phyloP scores from a whole-genome alignment of 2,797 vertebrate genomes.

The Bryconaethiops microstoma region DNA sequence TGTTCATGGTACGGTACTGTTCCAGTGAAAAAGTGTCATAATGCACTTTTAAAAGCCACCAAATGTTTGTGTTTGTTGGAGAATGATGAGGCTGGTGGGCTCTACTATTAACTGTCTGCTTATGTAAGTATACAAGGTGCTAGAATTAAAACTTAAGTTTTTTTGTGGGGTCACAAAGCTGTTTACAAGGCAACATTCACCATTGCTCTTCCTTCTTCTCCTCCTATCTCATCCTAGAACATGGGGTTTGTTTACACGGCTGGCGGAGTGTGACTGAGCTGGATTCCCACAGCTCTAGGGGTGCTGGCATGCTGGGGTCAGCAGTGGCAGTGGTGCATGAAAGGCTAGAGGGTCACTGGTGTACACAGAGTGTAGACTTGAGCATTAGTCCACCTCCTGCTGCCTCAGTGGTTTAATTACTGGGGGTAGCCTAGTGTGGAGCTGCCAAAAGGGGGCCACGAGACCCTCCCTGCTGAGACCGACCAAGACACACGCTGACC shows the following conservation, averaged over 20 bases:
- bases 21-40: no score
- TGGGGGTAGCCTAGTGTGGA: slow-evolving; percentile 73
- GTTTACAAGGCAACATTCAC: slow-evolving; percentile 37
- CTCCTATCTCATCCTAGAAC: slow-evolving; percentile 58
- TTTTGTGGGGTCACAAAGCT: slow-evolving; percentile 38
- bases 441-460: slow-evolving; percentile 56
- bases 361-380: slow-evolving; percentile 67
- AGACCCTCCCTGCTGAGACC: slow-evolving; percentile 34
- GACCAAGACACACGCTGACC: slow-evolving; percentile 28
- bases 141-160: no score
- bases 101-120: neutral
- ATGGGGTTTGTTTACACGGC: slow-evolving; percentile 76
- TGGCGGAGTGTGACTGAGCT: slow-evolving; percentile 79
- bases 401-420: slow-evolving; percentile 80
- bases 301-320: slow-evolving; percentile 48
- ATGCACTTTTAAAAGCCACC: neutral
- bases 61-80: neutral
- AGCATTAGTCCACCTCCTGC: slow-evolving; percentile 72
- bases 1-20: no score
- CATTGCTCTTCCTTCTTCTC: slow-evolving; percentile 8
- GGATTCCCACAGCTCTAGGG: slow-evolving; percentile 72
- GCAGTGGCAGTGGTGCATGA: slow-evolving; percentile 25
- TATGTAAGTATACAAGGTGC: neutral
- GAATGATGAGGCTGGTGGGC: neutral
- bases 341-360: slow-evolving; percentile 50